Percentiles rank a stretch among this genome's conserved stretches.
These are phyloP conservation scores for Echinops telfairi DNA, from an alignment of 2,113 vertebrate species.

Conservation along the genomic window DNA sequence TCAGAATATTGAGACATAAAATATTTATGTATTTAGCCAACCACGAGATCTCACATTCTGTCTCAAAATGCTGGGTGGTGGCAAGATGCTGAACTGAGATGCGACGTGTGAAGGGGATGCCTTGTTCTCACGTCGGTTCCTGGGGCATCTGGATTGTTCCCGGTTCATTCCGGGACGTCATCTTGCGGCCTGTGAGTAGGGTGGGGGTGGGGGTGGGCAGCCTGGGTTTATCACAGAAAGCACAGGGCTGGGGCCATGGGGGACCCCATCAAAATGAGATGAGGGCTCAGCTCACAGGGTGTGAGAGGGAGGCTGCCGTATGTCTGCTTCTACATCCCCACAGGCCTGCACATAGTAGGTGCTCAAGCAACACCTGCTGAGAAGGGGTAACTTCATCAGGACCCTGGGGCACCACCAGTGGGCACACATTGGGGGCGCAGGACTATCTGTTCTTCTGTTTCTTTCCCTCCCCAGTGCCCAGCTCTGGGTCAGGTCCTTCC, in stretches of 20 bases:
- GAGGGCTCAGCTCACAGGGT: not conserved
- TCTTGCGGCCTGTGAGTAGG: not conserved
- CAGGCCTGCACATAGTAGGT: not conserved
- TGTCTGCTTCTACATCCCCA: not conserved
- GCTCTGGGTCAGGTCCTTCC: not conserved
- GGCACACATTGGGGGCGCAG: not conserved
- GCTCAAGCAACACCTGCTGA: not conserved
- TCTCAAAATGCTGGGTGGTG: conserved; percentile 77
- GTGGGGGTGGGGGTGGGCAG: not conserved
- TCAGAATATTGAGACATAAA: conserved; percentile 80
- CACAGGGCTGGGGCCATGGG: not conserved
- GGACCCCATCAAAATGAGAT: not conserved
- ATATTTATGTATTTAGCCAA: conserved; percentile 82
- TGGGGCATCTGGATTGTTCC: conserved; percentile 68
- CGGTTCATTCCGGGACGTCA: conserved; percentile 26
- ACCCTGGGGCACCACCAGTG: not conserved
- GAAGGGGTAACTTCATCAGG: not conserved
- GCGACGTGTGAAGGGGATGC: conserved; percentile 69
- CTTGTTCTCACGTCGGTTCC: conserved; percentile 65
- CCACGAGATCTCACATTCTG: conserved; percentile 81
- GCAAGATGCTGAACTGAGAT: conserved; percentile 67
- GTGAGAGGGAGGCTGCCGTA: too few relatives aligned
- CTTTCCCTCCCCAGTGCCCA: not conserved
- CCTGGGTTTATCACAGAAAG: not conserved
- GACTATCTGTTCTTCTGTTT: not conserved